Base-by-base conservation (phyloP, 1,140 invertebrate species). In the Mactra quadrangularis region DNA sequence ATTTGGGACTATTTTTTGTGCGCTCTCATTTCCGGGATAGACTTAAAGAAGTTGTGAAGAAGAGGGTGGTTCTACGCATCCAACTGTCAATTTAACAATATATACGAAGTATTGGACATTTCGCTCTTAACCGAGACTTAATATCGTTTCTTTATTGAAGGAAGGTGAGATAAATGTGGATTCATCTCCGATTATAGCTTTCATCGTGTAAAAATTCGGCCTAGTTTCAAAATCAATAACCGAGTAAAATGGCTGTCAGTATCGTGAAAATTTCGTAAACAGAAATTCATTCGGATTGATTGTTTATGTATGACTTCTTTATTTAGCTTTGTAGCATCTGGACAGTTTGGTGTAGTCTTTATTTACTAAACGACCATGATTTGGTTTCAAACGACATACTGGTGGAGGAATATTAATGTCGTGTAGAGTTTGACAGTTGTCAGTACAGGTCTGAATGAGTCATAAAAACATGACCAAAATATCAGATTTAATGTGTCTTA, bases 11-110 rank as follows among this genome's bases (percentile, higher is more conserved):
- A 60, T 50, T 68, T 71, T 81, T 45, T 38, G 7, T 25, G 77
- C 77, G 77, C 27, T 59, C 6, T 33, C 15, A 71, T 35, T 71
- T 81, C 77, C 77, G 64, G 19, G 57, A 33, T 27, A 71, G 13
- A 71, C 53, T 68, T 70, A 71, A 33, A 45, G 64, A 53, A 57
- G 45, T 81, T 81, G 52, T 33, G 70, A 66, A 66, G 52, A 38
- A 84, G 83, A 84, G 83, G 83, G 83, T 79, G 83, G 76, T 84
- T 84, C 83, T 84, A 79, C 83, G 83, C 71, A 84, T 53, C 27
- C 31, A 72, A 82, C 52, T 82, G 79, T 82, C 79, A 62, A 62
- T 52, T 57, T 41, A 29, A 70, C 45, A 70, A 33, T 53, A 55
- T 31, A 78, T 9, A 35, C 6, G 41, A 27, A 47, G 22, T n/a